These are phyloP conservation scores for Trissolcus basalis DNA, from an alignment of 1,140 invertebrate genomes.

Conservation along the genomic window DNA sequence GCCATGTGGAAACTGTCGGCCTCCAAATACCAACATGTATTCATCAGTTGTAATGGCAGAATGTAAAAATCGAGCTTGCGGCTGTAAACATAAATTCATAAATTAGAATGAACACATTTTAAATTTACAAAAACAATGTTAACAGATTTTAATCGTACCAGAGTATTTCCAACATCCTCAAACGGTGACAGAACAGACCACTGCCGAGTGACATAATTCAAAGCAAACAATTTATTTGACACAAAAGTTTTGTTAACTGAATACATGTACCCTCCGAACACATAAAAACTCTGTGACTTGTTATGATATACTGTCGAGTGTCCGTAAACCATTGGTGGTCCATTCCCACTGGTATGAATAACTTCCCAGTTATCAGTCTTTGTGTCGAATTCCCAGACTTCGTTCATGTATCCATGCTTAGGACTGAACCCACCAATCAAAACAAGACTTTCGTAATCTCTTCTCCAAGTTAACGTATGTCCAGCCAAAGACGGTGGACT, in stretches of 20 bases:
- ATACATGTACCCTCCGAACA: slow-evolving; percentile 92
- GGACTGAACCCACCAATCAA: slow-evolving; percentile 93
- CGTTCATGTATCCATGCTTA: slow-evolving; percentile 84
- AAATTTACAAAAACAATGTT: neutral
- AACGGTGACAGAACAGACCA: slow-evolving; percentile 88
- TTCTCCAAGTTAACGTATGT: slow-evolving; percentile 89
- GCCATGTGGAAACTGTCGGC: slow-evolving; percentile 83
- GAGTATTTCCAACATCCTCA: slow-evolving; percentile 75
- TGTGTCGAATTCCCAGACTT: slow-evolving; percentile 89
- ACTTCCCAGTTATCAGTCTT: slow-evolving; percentile 74
- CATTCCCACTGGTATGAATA: slow-evolving; percentile 79
- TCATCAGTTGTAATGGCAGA: slow-evolving; percentile 90
- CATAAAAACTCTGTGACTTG: slow-evolving; percentile 88
- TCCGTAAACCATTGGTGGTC: slow-evolving; percentile 89
- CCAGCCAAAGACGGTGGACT: slow-evolving; percentile 87
- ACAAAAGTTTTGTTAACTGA: slow-evolving; percentile 82
- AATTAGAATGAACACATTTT: neutral
- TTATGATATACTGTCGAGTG: slow-evolving; percentile 92
- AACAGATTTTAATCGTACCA: slow-evolving; percentile 51
- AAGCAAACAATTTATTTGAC: slow-evolving; percentile 85
- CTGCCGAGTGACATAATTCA: slow-evolving; percentile 84
- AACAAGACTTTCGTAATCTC: slow-evolving; percentile 85
- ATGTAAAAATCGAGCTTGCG: slow-evolving; percentile 89
- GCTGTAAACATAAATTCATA: slow-evolving; percentile 73
- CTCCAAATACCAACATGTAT: slow-evolving; percentile 94